Evolutionary conservation across 2,113 vertebrate genomes (phyloP).

Genomic region (Alosa alosa): DNA sequence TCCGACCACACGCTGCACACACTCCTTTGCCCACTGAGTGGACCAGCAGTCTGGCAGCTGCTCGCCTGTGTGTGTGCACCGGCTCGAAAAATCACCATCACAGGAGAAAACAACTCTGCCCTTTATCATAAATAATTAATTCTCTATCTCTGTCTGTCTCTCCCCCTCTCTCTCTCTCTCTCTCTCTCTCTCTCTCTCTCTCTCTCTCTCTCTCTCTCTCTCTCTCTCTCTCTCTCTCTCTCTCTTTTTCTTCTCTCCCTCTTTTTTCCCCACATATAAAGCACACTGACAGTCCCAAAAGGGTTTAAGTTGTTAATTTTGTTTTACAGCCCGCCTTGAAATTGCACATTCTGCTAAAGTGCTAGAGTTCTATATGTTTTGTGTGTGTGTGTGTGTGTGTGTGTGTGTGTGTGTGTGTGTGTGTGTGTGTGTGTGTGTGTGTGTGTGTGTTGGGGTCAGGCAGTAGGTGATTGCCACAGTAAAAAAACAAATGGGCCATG

Average conservation of each 20-base stretch:
- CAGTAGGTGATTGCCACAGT: background rate
- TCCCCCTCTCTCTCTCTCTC: background rate
- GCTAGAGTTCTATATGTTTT: background rate
- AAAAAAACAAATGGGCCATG: background rate
- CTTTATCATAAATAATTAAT: background rate
- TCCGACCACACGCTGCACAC: background rate
- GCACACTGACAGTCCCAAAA: background rate
- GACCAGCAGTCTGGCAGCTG: background rate
- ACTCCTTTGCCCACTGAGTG: background rate
- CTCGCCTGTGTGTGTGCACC: background rate
- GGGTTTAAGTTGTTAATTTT: background rate
- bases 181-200: background rate
- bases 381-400: background rate
- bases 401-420: conserved; percentile 11
- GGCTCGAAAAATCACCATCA: background rate
- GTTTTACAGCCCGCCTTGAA: background rate
- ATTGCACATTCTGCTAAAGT: background rate
- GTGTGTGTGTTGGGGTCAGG: background rate
- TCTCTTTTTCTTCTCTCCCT: background rate
- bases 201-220: too few species aligned
- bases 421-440: conserved; percentile 5
- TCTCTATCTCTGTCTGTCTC: background rate
- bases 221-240: too few species aligned
- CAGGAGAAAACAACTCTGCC: background rate
- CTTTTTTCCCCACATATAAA: background rate